phyloP scores from a whole-genome alignment of 2,797 vertebrate genomes.

The Trichosurus vulpecula region DNA sequence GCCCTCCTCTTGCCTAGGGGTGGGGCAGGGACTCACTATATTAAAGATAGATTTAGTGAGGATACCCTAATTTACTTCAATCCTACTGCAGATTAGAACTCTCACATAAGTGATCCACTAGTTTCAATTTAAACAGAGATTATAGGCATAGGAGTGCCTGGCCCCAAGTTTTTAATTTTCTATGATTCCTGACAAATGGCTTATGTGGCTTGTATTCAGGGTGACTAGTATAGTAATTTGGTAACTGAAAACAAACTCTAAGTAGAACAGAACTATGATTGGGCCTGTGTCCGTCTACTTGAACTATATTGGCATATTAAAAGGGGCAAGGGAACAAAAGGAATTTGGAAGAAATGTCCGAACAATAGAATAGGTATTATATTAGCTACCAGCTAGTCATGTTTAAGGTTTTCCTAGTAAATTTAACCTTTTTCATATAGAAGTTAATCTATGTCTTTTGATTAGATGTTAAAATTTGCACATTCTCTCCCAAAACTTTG shows the following conservation, averaged over 20 bases:
- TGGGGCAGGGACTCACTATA: background rate
- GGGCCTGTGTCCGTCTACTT: background rate
- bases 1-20: background rate
- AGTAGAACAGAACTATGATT: background rate
- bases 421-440: background rate
- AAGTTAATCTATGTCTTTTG: background rate
- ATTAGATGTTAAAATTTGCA: slow-evolving; percentile 18
- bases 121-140: background rate
- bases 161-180: slow-evolving; percentile 4
- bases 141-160: background rate
- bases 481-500: slow-evolving; percentile 29
- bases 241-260: background rate
- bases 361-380: slow-evolving; percentile 26
- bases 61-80: background rate
- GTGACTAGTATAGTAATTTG: background rate
- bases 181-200: background rate
- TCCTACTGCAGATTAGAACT: background rate
- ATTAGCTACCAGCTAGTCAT: background rate
- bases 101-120: background rate
- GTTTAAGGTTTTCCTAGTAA: slow-evolving; percentile 23
- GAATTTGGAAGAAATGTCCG: slow-evolving; percentile 16
- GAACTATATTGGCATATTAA: background rate
- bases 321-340: slow-evolving; percentile 11
- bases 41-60: background rate
- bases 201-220: background rate